Evolutionary conservation across 37 sponge, comb jelly and placozoan species (phyloP), one percentile per base, ranked within the genome.

Genomic region (Amphimedon queenslandica): DNA sequence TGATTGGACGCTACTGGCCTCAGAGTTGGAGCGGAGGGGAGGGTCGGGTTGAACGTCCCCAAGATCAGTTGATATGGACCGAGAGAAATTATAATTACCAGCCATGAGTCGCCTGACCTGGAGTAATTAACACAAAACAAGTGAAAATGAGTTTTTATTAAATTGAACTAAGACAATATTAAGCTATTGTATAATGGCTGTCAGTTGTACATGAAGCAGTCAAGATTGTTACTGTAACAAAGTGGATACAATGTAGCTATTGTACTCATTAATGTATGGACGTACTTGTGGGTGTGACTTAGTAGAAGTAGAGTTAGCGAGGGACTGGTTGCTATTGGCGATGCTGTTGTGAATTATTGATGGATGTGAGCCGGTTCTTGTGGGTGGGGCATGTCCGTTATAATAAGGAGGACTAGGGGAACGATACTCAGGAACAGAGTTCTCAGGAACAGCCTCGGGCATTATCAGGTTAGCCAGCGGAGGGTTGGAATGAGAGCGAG

Each of bases 401-500:
- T 67, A 2, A 2, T 28, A 40, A 0, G 83, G 83, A 18, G 83
- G 83, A 55, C 83, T 82, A 1, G 76, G 77, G 3, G 83, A 82
- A 1, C 76, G 71, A 27, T 70, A 6, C 1, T 28, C 72, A 3
- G 55, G 28, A 10, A 13, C 64, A 27, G 61, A 41, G 1, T 2
- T 2, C 36, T 53, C 38, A 29, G 60, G 38, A n/a, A 42, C 63
- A 21, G 42, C 75, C 37, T 34, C 68, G 2, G 47, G 16, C 36
- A 69, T 5, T 24, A 82, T 60, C 55, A 82, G 43, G 30, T 82
- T 74, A 34, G 70, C 55, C 21, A 58, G 76, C 23, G 61, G 61
- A 40, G 83, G 83, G 42, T 82, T 82, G 31, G 83, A 82, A 32
- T 73, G 71, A 5, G 83, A 82, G 1, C 83, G 69, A 18, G 58